Conservation (phyloP, 2,113 vertebrate genomes). For the Macrotis lagotis region DNA sequence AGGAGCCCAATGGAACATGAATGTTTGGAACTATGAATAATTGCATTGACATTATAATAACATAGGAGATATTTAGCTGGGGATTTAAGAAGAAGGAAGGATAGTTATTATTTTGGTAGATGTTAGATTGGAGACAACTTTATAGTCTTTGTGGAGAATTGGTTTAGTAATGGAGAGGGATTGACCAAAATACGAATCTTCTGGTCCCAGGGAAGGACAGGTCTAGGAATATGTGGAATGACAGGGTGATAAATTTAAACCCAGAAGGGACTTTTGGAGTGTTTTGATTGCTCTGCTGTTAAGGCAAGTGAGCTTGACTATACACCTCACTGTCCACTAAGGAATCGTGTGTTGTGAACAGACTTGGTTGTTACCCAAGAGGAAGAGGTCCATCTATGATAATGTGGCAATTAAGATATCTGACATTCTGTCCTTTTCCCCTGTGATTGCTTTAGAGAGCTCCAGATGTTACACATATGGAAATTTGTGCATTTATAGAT, state of each 20-base stretch:
- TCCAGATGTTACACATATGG: neutral
- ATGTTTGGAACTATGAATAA: neutral
- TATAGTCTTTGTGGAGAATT: neutral
- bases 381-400: neutral
- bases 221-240: neutral
- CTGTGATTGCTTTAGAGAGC: neutral
- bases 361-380: neutral
- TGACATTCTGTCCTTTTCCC: neutral
- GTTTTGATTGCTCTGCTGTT: neutral
- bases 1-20: neutral
- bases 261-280: neutral
- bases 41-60: neutral
- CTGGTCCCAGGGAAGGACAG: neutral
- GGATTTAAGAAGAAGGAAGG: neutral
- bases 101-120: neutral
- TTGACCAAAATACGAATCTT: neutral
- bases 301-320: neutral
- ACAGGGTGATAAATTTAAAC: neutral
- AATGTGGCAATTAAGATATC: neutral
- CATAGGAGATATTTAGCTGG: neutral
- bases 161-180: neutral
- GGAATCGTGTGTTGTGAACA: neutral
- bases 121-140: neutral
- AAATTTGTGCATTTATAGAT: neutral
- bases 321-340: neutral